A percentile compares a stretch with the other conserved stretches of the same genome.
Conservation (phyloP, 2,888 invertebrate species). For the Taphrorychus bicolor region DNA sequence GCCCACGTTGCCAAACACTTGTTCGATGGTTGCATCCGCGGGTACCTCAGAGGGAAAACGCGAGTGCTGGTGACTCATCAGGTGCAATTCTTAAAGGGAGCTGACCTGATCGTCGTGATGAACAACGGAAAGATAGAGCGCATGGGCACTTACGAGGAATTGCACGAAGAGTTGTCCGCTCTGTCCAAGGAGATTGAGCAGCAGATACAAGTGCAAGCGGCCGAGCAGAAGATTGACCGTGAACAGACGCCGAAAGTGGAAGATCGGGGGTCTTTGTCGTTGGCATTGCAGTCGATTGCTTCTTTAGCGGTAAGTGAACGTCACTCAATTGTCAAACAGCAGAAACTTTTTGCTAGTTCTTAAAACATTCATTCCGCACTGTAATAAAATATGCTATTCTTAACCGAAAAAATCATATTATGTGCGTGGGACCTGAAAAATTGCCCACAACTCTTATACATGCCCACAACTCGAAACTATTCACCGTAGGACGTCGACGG, state of each 20-base stretch:
- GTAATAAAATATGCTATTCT: neutral
- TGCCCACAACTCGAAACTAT: too few species aligned
- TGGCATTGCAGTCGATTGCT: conserved; percentile 48
- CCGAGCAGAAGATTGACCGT: conserved; percentile 43
- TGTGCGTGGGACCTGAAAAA: too few species aligned
- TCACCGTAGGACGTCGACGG: too few species aligned
- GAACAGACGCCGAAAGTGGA: conserved; percentile 45
- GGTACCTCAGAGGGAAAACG: conserved; percentile 67
- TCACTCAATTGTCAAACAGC: too few species aligned
- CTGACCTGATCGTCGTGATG: conserved; percentile 71
- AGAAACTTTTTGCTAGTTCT: too few species aligned
- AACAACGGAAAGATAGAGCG: conserved; percentile 71
- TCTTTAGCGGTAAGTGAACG: conserved; percentile 53
- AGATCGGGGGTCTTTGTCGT: conserved; percentile 35
- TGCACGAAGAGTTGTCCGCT: conserved; percentile 56
- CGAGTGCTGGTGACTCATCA: conserved; percentile 86
- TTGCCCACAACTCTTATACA: too few species aligned
- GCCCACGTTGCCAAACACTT: conserved; percentile 77
- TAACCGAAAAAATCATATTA: too few species aligned
- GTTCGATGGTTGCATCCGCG: conserved; percentile 74
- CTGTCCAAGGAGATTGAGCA: conserved; percentile 42
- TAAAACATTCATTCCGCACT: neutral
- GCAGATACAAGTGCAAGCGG: conserved; percentile 44
- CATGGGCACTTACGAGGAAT: conserved; percentile 65
- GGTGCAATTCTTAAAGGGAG: conserved; percentile 75